Evolutionary conservation across 2,888 invertebrate species (phyloP), one percentile per base, ranked within the genome.

Genomic region (Mimachlamys varia): DNA sequence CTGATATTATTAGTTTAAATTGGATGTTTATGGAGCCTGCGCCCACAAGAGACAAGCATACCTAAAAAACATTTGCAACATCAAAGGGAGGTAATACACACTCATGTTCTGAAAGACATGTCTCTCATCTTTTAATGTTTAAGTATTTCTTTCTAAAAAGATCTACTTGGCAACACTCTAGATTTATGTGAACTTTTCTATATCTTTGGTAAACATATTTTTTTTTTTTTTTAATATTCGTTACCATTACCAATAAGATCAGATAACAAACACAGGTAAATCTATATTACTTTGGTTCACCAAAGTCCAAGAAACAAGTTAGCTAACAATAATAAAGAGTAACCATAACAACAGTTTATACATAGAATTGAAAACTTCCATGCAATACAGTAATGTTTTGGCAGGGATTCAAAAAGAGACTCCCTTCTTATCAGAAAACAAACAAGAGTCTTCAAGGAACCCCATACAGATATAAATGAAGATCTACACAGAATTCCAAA

Each of bases 311-410:
- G 76, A 76, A 76, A 76, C 76, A 33, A 76, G 2, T 76, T 76
- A 27, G 12, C 76, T 12, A 27, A 76, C 33, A 76, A 76, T 76
- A 12, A 76, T 4, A 12, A 33, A 76, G 12, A 33, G 76, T 76
- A 33, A 76, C 76, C 76, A 76, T 76, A 33, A 76, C 76, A 76
- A 76, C 76, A 22, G 10, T 7, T 33, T 27, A 27, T 76, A 76
- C 76, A 76, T 27, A 76, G 76, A 76, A 76, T 76, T 76, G 76
- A 76, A 76, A 76, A 76, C 33, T 76, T 76, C 76, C 76, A 76
- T 33, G 76, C 76, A 76, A 76, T 76, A 76, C 76, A 27, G 33
- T 33, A 33, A 33, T 22, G 33, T 12, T 76, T 33, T 76, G 76
- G 76, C 76, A 76, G 27, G 33, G 76, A 76, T 76, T 76, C 76